These are phyloP conservation scores for Odontomachus brunneus DNA, from an alignment of 1,140 invertebrate genomes.

Conservation along the genomic window DNA sequence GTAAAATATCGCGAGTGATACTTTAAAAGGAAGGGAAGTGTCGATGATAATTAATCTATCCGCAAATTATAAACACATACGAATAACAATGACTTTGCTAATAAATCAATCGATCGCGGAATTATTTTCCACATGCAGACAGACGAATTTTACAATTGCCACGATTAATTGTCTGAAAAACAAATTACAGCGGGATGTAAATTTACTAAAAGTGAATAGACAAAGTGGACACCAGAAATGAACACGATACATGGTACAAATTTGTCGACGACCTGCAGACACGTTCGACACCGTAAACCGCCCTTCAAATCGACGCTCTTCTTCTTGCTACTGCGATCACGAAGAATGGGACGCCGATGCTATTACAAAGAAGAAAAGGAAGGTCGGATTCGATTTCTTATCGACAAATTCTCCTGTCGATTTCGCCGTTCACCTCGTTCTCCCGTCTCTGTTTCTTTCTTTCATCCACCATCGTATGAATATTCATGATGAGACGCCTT, in stretches of 20 bases:
- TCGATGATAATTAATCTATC: constrained; percentile 18
- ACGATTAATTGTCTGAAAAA: no score
- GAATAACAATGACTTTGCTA: no score
- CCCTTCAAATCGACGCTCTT: neutral
- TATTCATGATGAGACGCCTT: constrained; percentile 79
- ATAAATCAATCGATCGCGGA: no score
- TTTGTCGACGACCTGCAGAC: constrained; percentile 8
- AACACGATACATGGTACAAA: neutral
- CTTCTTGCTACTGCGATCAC: constrained; percentile 31
- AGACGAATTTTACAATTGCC: no score
- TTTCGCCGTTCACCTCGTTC: constrained; percentile 46
- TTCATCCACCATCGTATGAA: constrained; percentile 71
- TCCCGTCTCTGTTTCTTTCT: constrained; percentile 28
- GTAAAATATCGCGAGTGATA: constrained; percentile 34
- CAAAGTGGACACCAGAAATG: no score
- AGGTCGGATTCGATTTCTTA: constrained; percentile 77
- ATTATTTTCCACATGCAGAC: no score
- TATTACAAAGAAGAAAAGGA: constrained; percentile 67
- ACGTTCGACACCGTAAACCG: constrained; percentile 8
- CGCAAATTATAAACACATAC: no score
- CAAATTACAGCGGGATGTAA: no score
- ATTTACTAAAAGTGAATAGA: no score
- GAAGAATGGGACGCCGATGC: constrained; percentile 32
- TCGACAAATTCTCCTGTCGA: constrained; percentile 53
- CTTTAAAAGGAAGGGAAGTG: constrained; percentile 10